Conservation (phyloP, 2,888 invertebrate genomes). For the Eristalis arbustorum region DNA sequence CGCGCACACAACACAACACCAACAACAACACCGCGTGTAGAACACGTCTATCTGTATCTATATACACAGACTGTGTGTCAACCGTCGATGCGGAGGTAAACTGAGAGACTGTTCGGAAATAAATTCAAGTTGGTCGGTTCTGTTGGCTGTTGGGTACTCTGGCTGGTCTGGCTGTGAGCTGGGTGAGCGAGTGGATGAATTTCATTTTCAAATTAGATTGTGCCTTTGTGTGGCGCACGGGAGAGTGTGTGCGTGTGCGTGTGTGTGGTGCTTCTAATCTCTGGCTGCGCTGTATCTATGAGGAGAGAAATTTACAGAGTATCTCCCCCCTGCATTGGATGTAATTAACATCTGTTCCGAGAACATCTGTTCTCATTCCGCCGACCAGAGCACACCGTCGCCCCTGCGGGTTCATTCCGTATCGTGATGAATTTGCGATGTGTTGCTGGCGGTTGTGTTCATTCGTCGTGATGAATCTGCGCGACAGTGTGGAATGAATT, state of each 20-base stretch:
- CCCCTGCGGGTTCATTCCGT: constrained; percentile 20
- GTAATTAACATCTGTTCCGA: constrained; percentile 27
- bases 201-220: constrained; percentile 48
- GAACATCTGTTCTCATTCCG: constrained; percentile 14
- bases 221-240: background rate
- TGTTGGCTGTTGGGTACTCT: background rate
- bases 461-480: background rate
- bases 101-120: constrained; percentile 58
- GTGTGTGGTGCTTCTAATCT: background rate
- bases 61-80: constrained; percentile 27
- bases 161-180: background rate
- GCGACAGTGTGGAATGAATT: background rate
- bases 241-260: background rate
- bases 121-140: constrained; percentile 40
- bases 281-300: too few species aligned
- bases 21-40: constrained; percentile 17
- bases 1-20: background rate
- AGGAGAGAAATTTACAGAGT: background rate
- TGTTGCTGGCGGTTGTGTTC: constrained; percentile 41
- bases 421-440: constrained; percentile 30
- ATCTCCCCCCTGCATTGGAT: background rate
- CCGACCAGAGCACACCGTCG: background rate
- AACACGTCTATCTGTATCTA: constrained; percentile 10
- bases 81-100: constrained; percentile 60
- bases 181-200: constrained; percentile 39